Evolutionary conservation across 2,888 invertebrate species (phyloP).

Genomic region (Lasioglossum morio): DNA sequence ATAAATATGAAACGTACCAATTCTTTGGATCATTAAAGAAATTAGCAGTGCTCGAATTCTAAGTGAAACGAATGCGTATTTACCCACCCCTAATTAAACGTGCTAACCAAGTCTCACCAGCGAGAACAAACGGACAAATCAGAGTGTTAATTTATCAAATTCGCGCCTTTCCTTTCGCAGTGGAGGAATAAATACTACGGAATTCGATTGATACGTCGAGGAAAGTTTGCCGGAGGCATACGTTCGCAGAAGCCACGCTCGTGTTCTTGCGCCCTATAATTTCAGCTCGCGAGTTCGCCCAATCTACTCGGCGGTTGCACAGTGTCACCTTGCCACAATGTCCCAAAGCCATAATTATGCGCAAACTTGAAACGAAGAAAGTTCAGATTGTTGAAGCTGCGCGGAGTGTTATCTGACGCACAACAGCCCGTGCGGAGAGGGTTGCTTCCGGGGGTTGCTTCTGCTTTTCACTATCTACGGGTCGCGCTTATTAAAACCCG

Average conservation of each 20-base stretch:
- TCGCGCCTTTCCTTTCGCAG: not conserved
- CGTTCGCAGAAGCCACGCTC: not conserved
- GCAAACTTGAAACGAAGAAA: slow-evolving; percentile 39
- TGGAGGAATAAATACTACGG: not conserved
- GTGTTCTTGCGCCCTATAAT: not conserved
- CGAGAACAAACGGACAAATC: not conserved
- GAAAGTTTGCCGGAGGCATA: not conserved
- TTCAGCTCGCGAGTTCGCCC: not conserved
- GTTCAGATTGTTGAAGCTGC: slow-evolving; percentile 8
- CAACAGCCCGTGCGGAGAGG: not conserved
- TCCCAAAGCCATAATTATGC: slow-evolving; percentile 35
- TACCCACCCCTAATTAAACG: not conserved
- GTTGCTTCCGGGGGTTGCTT: not conserved
- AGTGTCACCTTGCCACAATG: not conserved
- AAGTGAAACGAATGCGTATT: not conserved
- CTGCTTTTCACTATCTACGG: not conserved
- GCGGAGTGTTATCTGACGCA: slow-evolving; percentile 34
- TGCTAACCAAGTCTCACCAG: not conserved
- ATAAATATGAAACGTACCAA: too few relatives aligned
- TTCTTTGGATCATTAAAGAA: too few relatives aligned
- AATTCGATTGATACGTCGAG: not conserved
- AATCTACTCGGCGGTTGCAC: not conserved
- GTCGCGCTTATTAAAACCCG: not conserved
- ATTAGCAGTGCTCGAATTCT: too few relatives aligned
- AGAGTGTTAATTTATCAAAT: not conserved